Conservation (phyloP, 2,797 vertebrate species). For the Pteropus rufus region DNA sequence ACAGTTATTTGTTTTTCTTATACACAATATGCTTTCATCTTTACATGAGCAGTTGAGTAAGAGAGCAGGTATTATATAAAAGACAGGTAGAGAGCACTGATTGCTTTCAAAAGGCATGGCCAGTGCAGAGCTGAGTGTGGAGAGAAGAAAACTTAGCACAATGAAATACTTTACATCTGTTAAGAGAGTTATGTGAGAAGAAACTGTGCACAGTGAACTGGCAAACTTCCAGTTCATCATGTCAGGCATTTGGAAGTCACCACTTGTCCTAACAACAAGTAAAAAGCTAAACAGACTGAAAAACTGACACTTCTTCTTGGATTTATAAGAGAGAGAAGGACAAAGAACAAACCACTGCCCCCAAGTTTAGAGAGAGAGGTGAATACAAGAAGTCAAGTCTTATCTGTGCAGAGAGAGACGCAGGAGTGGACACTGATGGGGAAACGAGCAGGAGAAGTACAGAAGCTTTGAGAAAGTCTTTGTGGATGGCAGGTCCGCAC, state of each 20-base stretch:
- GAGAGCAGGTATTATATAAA: not conserved
- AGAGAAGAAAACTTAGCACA: not conserved
- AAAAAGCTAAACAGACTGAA: not conserved
- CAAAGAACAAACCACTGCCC: not conserved
- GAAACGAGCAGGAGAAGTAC: not conserved
- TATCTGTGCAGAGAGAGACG: not conserved
- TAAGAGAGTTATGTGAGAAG: not conserved
- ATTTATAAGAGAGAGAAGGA: not conserved
- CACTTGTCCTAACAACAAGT: not conserved
- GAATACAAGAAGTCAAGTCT: not conserved
- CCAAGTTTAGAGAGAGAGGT: not conserved
- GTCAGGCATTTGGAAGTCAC: not conserved
- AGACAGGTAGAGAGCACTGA: not conserved
- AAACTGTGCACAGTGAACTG: not conserved
- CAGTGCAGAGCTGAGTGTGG: not conserved
- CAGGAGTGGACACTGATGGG: accelerated
- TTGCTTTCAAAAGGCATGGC: not conserved
- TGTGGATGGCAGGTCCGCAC: not conserved
- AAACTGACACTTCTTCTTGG: not conserved
- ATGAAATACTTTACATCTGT: not conserved
- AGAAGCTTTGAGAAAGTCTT: not conserved
- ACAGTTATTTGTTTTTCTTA: not conserved
- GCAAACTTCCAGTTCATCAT: not conserved
- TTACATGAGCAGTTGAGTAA: not conserved
- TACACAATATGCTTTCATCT: not conserved